Percentiles rank a stretch among this genome's conserved stretches.
These are phyloP conservation scores for Drosophila neutralis DNA, from an alignment of 2,888 invertebrate genomes.

Conservation along the genomic window DNA sequence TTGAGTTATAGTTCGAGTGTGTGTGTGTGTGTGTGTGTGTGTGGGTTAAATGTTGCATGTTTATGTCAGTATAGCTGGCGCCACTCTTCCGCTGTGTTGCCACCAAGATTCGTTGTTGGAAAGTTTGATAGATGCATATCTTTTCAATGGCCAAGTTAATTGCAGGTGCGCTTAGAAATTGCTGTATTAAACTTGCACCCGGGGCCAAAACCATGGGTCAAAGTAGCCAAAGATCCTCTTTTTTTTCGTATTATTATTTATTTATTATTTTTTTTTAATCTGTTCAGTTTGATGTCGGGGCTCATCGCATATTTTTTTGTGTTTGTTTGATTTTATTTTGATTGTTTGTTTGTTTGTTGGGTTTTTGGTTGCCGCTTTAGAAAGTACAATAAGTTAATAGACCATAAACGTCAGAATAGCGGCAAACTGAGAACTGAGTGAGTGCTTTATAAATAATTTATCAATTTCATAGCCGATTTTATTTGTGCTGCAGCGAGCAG, in stretches of 20 bases:
- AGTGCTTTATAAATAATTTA: constrained; percentile 72
- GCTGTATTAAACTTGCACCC: constrained; percentile 65
- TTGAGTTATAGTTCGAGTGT: constrained; percentile 29
- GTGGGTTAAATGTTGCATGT: constrained; percentile 56
- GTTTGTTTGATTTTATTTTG: constrained; percentile 13
- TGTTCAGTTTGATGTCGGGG: neutral
- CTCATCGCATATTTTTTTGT: neutral
- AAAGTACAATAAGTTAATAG: constrained; percentile 73
- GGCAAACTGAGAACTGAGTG: constrained; percentile 20
- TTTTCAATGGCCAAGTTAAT: constrained; percentile 66
- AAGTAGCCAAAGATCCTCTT: constrained; percentile 24
- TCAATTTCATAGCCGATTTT: constrained; percentile 59
- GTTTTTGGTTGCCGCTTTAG: constrained; percentile 38
- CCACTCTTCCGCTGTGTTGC: neutral
- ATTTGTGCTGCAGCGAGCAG: constrained; percentile 19
- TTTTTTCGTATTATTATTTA: neutral
- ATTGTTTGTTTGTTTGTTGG: constrained; percentile 35
- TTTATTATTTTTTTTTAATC: constrained; percentile 12
- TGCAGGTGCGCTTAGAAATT: constrained; percentile 73
- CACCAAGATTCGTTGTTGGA: constrained; percentile 45
- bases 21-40: constrained; percentile 18
- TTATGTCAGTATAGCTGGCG: neutral
- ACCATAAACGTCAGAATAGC: constrained; percentile 68
- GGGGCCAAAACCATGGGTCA: constrained; percentile 36
- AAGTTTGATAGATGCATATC: constrained; percentile 63